phyloP scores from a whole-genome alignment of 2,797 vertebrate genomes.

The Spatula clypeata region DNA sequence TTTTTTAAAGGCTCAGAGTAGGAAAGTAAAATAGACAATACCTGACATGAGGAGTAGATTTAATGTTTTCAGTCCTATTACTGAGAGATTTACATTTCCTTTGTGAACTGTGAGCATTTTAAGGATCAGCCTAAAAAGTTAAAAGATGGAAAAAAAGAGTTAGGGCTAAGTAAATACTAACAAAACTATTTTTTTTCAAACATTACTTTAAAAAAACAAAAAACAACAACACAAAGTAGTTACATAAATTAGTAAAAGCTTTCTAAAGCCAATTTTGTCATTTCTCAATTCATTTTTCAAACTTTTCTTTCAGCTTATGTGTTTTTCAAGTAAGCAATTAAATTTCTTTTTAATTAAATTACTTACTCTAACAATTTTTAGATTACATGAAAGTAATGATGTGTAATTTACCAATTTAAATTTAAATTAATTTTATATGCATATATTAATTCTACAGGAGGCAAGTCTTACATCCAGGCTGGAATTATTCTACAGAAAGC shows the following conservation, averaged over 20 bases:
- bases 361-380: background rate
- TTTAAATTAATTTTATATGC: background rate
- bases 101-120: conserved; percentile 88
- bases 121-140: conserved; percentile 90
- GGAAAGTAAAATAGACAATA: conserved; percentile 65
- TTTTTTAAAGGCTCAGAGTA: background rate
- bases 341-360: background rate
- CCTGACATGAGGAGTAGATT: conserved; percentile 93
- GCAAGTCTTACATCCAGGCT: background rate
- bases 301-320: background rate
- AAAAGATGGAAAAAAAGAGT: background rate
- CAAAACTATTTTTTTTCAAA: background rate
- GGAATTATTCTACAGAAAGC: background rate
- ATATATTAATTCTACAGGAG: background rate
- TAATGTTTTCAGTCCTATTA: conserved; percentile 89
- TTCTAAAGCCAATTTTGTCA: background rate
- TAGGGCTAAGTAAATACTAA: background rate
- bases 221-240: background rate
- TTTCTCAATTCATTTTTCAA: background rate
- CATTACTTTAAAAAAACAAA: background rate
- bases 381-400: background rate
- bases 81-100: conserved; percentile 83
- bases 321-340: background rate
- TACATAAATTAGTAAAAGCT: background rate
- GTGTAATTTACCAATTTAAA: background rate